phyloP scores from a whole-genome alignment of 1,140 invertebrate species.

The Diuraphis noxia region DNA sequence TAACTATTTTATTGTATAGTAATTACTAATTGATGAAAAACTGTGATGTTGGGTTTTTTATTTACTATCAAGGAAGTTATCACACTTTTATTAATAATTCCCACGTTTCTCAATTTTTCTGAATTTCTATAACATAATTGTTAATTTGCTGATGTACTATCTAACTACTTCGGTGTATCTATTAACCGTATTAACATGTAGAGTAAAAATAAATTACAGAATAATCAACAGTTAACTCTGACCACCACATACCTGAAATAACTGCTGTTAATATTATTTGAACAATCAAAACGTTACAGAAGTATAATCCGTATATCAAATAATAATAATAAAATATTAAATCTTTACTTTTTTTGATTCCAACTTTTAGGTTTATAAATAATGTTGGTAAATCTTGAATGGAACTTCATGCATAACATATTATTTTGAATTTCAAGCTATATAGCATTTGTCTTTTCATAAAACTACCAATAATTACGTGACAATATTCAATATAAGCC shows the following conservation, averaged over 20 bases:
- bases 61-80: too few species aligned
- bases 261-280: background rate
- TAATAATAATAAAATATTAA: background rate
- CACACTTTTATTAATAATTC: too few species aligned
- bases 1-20: too few species aligned
- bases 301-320: background rate
- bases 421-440: too few species aligned
- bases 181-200: background rate
- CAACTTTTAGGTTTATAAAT: background rate
- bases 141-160: background rate
- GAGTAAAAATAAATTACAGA: background rate
- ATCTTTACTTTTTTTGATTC: background rate
- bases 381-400: rapidly evolving
- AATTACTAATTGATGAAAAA: too few species aligned
- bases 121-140: background rate
- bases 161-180: too few species aligned
- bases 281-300: background rate
- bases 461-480: too few species aligned
- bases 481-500: too few species aligned
- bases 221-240: background rate
- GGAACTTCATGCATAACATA: too few species aligned
- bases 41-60: too few species aligned
- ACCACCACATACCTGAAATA: background rate
- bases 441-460: too few species aligned
- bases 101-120: too few species aligned